Percentiles rank a stretch among this genome's conserved stretches.
Evolutionary conservation across 2,888 invertebrate species (phyloP).

Genomic region (Hypolimnas misippus): DNA sequence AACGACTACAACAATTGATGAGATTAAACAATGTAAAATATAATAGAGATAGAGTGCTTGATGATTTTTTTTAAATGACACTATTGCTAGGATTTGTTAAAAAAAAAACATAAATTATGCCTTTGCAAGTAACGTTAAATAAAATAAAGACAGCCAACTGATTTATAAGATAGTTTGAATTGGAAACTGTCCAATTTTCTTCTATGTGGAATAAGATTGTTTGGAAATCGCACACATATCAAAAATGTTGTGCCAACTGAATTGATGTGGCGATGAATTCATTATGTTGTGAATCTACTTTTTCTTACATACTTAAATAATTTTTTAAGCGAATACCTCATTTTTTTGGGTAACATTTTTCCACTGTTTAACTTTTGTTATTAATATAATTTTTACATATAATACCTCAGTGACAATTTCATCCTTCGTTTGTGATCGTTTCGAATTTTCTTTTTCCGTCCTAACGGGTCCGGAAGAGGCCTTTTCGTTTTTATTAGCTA

Average conservation of each 20-base stretch:
- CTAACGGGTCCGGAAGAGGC: constrained; percentile 62
- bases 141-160: constrained; percentile 37
- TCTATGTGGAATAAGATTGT: constrained; percentile 40
- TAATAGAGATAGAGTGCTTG: too few relatives aligned
- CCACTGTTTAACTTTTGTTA: too few relatives aligned
- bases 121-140: constrained; percentile 26
- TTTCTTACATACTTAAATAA: background rate
- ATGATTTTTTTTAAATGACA: too few relatives aligned
- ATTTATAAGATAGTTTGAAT: constrained; percentile 41
- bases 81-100: constrained; percentile 13
- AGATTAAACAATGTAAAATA: too few relatives aligned
- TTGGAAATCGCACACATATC: constrained; percentile 42
- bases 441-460: constrained; percentile 64
- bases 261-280: constrained; percentile 39
- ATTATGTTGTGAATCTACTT: constrained; percentile 19
- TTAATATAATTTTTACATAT: background rate
- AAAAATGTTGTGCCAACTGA: constrained; percentile 33
- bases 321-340: background rate
- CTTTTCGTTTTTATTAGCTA: constrained; percentile 70
- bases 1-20: too few relatives aligned
- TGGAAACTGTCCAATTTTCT: constrained; percentile 42
- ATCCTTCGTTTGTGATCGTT: constrained; percentile 62
- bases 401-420: constrained; percentile 66
- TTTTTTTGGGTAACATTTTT: background rate
- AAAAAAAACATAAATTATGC: constrained; percentile 24